Percentiles rank a stretch among this genome's conserved stretches.
Conservation (phyloP, 2,113 vertebrate genomes). For the Puffinus mauretanicus region DNA sequence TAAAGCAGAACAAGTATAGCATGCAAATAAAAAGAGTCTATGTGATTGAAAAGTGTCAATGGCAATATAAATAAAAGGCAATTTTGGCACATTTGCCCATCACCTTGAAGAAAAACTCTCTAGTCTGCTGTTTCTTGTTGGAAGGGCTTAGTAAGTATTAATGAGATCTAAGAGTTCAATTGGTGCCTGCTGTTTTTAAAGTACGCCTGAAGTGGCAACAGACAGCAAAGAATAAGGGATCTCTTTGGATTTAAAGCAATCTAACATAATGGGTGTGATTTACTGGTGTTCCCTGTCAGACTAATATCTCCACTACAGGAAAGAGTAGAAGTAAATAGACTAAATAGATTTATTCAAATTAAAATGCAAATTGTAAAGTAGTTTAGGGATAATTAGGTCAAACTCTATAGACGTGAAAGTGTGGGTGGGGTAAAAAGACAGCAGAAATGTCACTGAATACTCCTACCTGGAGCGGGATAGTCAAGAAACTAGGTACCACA, state of each 20-base stretch:
- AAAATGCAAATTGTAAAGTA: neutral
- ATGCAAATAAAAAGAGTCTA: neutral
- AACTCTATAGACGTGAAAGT: neutral
- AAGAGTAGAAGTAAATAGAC: neutral
- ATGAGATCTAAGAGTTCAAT: slow-evolving; percentile 43
- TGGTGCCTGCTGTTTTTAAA: slow-evolving; percentile 51
- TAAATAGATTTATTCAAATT: neutral
- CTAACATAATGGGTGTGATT: neutral
- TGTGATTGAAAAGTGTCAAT: neutral
- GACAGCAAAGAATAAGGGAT: neutral
- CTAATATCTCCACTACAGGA: neutral
- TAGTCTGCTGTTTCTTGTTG: neutral
- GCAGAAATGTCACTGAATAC: neutral
- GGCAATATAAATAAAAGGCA: neutral
- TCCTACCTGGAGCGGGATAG: neutral
- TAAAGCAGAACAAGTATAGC: neutral
- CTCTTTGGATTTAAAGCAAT: slow-evolving; percentile 18
- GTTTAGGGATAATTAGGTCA: neutral
- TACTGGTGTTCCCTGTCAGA: neutral
- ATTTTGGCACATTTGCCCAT: neutral
- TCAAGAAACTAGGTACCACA: neutral
- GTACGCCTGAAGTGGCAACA: neutral
- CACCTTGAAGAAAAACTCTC: slow-evolving; percentile 43
- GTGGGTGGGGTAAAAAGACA: neutral
- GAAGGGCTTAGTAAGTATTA: slow-evolving; percentile 10